Conservation (phyloP, 2,888 invertebrate species). For the Orthosia gracilis region DNA sequence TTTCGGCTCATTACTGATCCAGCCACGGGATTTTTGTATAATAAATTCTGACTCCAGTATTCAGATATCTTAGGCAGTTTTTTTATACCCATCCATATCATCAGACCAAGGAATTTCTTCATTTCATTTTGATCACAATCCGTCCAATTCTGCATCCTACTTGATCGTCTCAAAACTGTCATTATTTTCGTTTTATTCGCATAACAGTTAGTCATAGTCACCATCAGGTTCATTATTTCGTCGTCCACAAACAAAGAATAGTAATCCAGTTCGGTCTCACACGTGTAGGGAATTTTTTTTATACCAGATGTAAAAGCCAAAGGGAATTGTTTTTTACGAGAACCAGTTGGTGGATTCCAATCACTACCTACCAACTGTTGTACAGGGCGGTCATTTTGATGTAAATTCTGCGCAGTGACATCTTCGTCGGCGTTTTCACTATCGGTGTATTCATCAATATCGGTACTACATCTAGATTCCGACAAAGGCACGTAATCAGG, state of each 20-base stretch:
- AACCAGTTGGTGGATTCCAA: background rate
- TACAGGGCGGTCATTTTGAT: background rate
- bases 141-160: background rate
- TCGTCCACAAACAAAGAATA: background rate
- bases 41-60: background rate
- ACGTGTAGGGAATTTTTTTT: slow-evolving; percentile 3
- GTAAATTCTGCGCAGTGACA: slow-evolving; percentile 16
- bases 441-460: background rate
- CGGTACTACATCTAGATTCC: slow-evolving; percentile 2
- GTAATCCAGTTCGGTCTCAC: background rate
- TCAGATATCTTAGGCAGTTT: background rate
- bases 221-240: slow-evolving; percentile 3
- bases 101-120: no score
- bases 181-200: slow-evolving; percentile 2
- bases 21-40: background rate
- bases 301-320: background rate
- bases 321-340: background rate
- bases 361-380: no score
- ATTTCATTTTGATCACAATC: slow-evolving; percentile 9
- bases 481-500: slow-evolving; percentile 1
- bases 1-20: slow-evolving; percentile 3
- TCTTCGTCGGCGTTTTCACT: background rate
- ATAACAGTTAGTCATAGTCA: slow-evolving; percentile 1
- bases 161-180: no score
- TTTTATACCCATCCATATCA: slow-evolving; percentile 7